Conservation (phyloP, 1,140 invertebrate species). For the Drosophila carrolli region DNA sequence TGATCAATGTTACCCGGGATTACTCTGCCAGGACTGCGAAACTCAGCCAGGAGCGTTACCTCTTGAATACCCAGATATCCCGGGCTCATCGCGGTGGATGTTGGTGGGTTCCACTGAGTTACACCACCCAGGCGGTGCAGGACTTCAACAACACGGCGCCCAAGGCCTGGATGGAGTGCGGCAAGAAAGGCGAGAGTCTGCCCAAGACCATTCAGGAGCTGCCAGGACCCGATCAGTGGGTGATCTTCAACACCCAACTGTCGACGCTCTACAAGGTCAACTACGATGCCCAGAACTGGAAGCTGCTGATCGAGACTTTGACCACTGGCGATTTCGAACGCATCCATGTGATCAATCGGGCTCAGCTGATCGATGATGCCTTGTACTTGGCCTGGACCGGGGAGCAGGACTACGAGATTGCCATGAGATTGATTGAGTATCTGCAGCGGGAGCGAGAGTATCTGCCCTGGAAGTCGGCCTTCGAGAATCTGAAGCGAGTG, state of each 20-base stretch:
- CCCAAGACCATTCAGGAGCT: constrained; percentile 76
- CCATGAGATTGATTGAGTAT: constrained; percentile 88
- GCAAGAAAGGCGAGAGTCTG: constrained; percentile 52
- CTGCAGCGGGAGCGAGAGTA: constrained; percentile 88
- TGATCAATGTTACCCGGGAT: constrained; percentile 89
- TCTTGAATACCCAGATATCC: constrained; percentile 61
- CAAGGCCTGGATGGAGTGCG: constrained; percentile 87
- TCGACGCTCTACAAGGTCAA: constrained; percentile 90
- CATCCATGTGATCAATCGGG: constrained; percentile 90
- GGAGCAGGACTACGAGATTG: constrained; percentile 88
- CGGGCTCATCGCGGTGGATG: constrained; percentile 50
- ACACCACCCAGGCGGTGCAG: constrained; percentile 87
- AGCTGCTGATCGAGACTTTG: constrained; percentile 87
- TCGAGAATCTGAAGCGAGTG: constrained; percentile 86
- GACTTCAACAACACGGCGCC: constrained; percentile 88
- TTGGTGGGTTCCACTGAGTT: constrained; percentile 88
- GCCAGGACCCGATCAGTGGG: constrained; percentile 85
- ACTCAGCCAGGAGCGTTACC: constrained; percentile 86
- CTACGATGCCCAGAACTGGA: constrained; percentile 91
- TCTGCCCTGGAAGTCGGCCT: constrained; percentile 89
- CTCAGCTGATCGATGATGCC: constrained; percentile 92
- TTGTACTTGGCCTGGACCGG: constrained; percentile 90
- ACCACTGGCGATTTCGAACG: constrained; percentile 85
- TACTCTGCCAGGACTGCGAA: constrained; percentile 86
- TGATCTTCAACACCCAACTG: constrained; percentile 88